Evolutionary conservation across 2,113 vertebrate species (phyloP).

Genomic region (Speoplatyrhinus poulsoni): DNA sequence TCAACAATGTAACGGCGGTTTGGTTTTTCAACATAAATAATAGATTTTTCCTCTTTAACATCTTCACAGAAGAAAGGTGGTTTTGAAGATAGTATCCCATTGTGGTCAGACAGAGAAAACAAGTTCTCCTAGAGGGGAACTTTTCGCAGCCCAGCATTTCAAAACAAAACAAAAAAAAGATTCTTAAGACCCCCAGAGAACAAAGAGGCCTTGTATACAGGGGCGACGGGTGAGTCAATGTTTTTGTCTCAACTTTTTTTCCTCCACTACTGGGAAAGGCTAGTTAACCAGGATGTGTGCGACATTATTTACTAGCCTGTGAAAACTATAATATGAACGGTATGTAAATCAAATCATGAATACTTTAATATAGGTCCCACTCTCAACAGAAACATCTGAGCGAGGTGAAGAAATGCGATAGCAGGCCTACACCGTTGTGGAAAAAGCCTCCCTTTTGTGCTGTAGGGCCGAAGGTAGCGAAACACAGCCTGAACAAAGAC

Average conservation of each 20-base stretch:
- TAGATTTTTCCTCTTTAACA: slow-evolving; percentile 26
- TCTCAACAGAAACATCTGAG: slow-evolving; percentile 16
- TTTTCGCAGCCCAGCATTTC: slow-evolving; percentile 37
- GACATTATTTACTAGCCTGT: slow-evolving; percentile 45
- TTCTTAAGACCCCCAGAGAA: slow-evolving; percentile 37
- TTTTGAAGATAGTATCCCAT: slow-evolving; percentile 37
- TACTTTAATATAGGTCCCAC: slow-evolving; percentile 7
- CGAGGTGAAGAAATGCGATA: not conserved
- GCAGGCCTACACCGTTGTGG: slow-evolving; percentile 11
- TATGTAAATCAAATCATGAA: not conserved
- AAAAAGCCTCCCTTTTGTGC: not conserved
- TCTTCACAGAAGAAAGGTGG: slow-evolving; percentile 27
- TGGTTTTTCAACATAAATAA: slow-evolving; percentile 47
- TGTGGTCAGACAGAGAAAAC: slow-evolving; percentile 40
- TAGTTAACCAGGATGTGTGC: not conserved
- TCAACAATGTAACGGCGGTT: slow-evolving; percentile 47
- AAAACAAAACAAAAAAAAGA: slow-evolving; percentile 36
- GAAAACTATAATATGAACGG: slow-evolving; percentile 24
- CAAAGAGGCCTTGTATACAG: slow-evolving; percentile 43
- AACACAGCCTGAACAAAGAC: not conserved
- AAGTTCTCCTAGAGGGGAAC: slow-evolving; percentile 44
- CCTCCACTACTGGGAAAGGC: slow-evolving; percentile 22
- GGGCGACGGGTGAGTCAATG: slow-evolving; percentile 6
- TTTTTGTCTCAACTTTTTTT: slow-evolving; percentile 33
- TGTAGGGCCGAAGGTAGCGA: slow-evolving; percentile 8